Evolutionary conservation across 2,888 invertebrate species (phyloP).

Genomic region (Lymantria dispar): DNA sequence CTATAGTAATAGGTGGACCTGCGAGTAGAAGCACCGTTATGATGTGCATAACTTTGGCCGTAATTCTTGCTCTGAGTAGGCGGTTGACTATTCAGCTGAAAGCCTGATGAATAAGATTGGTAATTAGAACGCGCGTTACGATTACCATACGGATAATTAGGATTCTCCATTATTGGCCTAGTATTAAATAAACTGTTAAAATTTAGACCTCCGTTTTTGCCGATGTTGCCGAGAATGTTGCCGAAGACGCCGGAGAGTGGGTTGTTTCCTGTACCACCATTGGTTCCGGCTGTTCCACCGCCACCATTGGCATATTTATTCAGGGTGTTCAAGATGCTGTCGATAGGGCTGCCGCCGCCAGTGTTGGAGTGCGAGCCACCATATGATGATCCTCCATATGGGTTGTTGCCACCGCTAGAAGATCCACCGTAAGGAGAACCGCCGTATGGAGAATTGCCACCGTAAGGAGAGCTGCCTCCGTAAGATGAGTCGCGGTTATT

Average conservation of each 20-base stretch:
- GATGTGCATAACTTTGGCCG: conserved; percentile 53
- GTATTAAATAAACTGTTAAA: conserved; percentile 64
- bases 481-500: conserved; percentile 18
- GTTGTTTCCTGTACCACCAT: conserved; percentile 13
- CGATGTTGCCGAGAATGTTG: conserved; percentile 66
- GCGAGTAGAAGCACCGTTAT: conserved; percentile 54
- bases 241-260: conserved; percentile 40
- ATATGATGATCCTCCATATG: conserved; percentile 21
- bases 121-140: conserved; percentile 61
- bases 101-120: conserved; percentile 68
- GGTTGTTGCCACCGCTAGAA: conserved; percentile 32
- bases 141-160: conserved; percentile 64
- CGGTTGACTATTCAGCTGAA: conserved; percentile 54
- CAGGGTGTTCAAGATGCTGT: conserved; percentile 51
- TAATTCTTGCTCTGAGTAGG: conserved; percentile 64
- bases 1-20: conserved; percentile 69
- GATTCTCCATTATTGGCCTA: conserved; percentile 72
- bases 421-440: conserved; percentile 29
- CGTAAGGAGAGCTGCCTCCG: conserved; percentile 38
- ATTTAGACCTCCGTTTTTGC: conserved; percentile 49
- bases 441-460: conserved; percentile 36
- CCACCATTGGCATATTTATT: conserved; percentile 54
- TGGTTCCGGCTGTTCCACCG: conserved; percentile 30
- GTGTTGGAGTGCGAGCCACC: conserved; percentile 34
- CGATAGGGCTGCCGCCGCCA: conserved; percentile 46